A percentile compares a stretch with the other conserved stretches of the same genome.
Conservation (phyloP, 2,888 invertebrate species). For the Heteromurus nitidus region DNA sequence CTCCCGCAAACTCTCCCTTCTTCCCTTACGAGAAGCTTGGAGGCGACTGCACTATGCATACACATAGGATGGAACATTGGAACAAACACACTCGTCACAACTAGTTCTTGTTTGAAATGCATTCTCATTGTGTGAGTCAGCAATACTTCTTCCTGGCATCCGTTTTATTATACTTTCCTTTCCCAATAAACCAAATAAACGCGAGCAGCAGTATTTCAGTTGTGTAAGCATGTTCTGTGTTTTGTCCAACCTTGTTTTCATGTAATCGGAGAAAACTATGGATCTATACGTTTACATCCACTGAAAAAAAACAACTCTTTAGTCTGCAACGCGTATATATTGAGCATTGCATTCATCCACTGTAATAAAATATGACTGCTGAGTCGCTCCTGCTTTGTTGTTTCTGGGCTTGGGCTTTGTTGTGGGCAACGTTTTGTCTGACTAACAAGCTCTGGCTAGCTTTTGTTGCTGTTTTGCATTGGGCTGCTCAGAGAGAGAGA, state of each 20-base stretch:
- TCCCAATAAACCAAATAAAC: no score
- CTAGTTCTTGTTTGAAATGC: no score
- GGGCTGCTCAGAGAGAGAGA: constrained; percentile 3
- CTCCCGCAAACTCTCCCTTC: neutral
- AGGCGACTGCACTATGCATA: constrained; percentile 17
- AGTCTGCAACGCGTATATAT: no score
- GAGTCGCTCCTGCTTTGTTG: constrained; percentile 4
- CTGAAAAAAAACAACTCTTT: no score
- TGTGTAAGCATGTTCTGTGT: neutral
- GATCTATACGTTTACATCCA: constrained; percentile 10
- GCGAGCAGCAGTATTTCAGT: no score
- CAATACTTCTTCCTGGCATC: no score
- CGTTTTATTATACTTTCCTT: no score
- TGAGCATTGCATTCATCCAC: constrained; percentile 50
- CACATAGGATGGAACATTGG: neutral
- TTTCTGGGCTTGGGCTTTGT: neutral
- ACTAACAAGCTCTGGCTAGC: constrained; percentile 6
- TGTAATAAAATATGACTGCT: constrained; percentile 55
- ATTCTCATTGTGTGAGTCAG: no score
- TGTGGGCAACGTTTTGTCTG: neutral
- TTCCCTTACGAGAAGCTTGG: constrained; percentile 15
- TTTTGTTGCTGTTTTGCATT: constrained; percentile 9
- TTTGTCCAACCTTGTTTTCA: constrained; percentile 18
- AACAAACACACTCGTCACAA: neutral
- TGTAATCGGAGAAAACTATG: constrained; percentile 48